A percentile compares a stretch with the other conserved stretches of the same genome.
phyloP scores from a whole-genome alignment of 1,140 invertebrate genomes.

The Copidosoma floridanum region DNA sequence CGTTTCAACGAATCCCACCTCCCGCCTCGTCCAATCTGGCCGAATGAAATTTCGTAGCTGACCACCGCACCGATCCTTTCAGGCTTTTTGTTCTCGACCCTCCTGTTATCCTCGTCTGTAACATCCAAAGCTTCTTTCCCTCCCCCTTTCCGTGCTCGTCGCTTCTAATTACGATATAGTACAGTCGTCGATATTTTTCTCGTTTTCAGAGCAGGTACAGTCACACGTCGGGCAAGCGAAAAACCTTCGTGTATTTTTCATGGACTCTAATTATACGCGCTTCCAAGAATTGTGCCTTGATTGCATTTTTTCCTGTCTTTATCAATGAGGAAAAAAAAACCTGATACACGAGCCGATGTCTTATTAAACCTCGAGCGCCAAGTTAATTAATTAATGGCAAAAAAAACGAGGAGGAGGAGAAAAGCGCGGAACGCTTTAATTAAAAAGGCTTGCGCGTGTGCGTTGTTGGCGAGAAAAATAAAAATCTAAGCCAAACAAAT shows the following conservation, averaged over 20 bases:
- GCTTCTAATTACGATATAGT: not conserved
- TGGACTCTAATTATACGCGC: not conserved
- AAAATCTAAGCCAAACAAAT: conserved; percentile 14
- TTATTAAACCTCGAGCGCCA: not conserved
- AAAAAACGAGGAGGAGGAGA: no score
- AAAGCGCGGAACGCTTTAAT: conserved; percentile 7
- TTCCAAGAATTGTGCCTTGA: not conserved
- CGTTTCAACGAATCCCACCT: no score
- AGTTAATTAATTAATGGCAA: conserved; percentile 13
- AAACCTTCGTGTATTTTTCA: not conserved
- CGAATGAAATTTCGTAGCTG: conserved; percentile 41
- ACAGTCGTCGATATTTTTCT: not conserved
- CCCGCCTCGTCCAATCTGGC: conserved; percentile 38
- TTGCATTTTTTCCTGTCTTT: no score
- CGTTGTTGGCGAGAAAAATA: not conserved
- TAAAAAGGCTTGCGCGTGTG: no score
- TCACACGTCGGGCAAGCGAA: not conserved
- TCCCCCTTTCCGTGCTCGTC: not conserved
- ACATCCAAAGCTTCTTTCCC: no score
- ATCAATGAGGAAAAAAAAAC: not conserved
- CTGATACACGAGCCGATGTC: not conserved
- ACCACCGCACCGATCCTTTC: conserved; percentile 16
- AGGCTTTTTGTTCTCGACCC: not conserved
- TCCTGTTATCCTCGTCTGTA: not conserved
- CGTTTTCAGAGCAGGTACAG: not conserved